These are phyloP conservation scores for Sepioteuthis lessoniana DNA, from an alignment of 2,888 invertebrate genomes.

Conservation along the genomic window DNA sequence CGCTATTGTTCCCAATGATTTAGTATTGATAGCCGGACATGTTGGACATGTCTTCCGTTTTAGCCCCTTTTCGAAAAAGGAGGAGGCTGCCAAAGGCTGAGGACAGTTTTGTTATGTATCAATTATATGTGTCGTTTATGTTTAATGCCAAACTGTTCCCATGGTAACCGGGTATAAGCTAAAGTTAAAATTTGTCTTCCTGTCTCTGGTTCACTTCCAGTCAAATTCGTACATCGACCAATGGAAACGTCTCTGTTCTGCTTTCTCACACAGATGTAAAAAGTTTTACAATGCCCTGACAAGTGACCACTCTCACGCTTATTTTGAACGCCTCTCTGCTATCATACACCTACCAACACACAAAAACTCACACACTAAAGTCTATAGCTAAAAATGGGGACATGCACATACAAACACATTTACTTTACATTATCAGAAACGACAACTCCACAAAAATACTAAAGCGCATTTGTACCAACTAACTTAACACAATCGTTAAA, in stretches of 20 bases:
- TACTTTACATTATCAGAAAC: not conserved
- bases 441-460: not conserved
- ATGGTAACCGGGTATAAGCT: not conserved
- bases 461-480: not conserved
- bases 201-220: not conserved
- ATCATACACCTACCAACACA: not conserved
- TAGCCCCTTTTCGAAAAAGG: not conserved
- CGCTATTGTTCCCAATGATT: not conserved
- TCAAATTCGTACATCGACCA: not conserved
- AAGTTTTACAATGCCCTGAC: not conserved
- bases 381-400: not conserved
- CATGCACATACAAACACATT: not conserved
- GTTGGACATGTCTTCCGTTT: not conserved
- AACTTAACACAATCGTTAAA: not conserved
- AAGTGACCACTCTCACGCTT: conserved; percentile 18
- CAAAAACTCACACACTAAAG: not conserved
- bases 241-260: not conserved
- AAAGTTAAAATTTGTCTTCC: not conserved
- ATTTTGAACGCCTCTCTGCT: not conserved
- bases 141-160: not conserved
- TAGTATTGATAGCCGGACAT: not conserved
- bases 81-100: too few species aligned
- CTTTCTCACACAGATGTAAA: not conserved
- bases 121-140: not conserved
- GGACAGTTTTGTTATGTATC: not conserved